Percentiles rank a stretch among this genome's conserved stretches.
phyloP scores from a whole-genome alignment of 2,113 vertebrate genomes.

The Triplophysa siluroides region DNA sequence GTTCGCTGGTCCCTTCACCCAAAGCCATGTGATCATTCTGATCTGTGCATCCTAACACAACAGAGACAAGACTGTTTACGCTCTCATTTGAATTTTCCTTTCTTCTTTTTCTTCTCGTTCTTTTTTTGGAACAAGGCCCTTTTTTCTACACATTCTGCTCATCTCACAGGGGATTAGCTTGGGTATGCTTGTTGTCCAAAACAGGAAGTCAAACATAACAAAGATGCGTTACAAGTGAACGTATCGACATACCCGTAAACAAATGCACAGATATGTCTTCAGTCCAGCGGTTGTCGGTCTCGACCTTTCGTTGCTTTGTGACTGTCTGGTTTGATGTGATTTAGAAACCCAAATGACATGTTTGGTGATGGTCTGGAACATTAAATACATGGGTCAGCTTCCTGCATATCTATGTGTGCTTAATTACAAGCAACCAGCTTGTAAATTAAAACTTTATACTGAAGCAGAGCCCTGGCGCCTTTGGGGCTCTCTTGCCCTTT shows the following conservation, averaged over 20 bases:
- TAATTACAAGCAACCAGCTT: slow-evolving; percentile 55
- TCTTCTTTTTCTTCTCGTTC: neutral
- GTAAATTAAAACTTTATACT: slow-evolving; percentile 43
- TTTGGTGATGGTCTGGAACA: slow-evolving; percentile 45
- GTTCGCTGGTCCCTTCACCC: slow-evolving; percentile 23
- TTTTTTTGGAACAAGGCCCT: slow-evolving; percentile 28
- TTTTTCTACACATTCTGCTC: slow-evolving; percentile 18
- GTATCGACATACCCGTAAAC: slow-evolving; percentile 35
- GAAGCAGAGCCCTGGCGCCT: slow-evolving; percentile 24
- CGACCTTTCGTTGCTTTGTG: slow-evolving; percentile 11
- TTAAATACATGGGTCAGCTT: slow-evolving; percentile 45
- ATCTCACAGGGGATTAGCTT: slow-evolving; percentile 21
- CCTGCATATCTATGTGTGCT: slow-evolving; percentile 46
- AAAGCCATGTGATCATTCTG: slow-evolving; percentile 44
- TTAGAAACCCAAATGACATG: slow-evolving; percentile 48
- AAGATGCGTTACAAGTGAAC: slow-evolving; percentile 30
- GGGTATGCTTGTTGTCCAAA: slow-evolving; percentile 21
- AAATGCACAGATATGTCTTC: slow-evolving; percentile 42
- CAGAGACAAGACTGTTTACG: slow-evolving; percentile 30
- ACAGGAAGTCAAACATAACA: slow-evolving; percentile 37
- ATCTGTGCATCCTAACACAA: slow-evolving; percentile 44
- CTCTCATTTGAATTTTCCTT: slow-evolving; percentile 21
- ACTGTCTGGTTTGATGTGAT: slow-evolving; percentile 32
- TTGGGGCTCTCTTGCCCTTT: slow-evolving; percentile 33
- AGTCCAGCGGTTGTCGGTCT: slow-evolving; percentile 17